phyloP scores from a whole-genome alignment of 1,140 invertebrate genomes.

The Battus philenor region DNA sequence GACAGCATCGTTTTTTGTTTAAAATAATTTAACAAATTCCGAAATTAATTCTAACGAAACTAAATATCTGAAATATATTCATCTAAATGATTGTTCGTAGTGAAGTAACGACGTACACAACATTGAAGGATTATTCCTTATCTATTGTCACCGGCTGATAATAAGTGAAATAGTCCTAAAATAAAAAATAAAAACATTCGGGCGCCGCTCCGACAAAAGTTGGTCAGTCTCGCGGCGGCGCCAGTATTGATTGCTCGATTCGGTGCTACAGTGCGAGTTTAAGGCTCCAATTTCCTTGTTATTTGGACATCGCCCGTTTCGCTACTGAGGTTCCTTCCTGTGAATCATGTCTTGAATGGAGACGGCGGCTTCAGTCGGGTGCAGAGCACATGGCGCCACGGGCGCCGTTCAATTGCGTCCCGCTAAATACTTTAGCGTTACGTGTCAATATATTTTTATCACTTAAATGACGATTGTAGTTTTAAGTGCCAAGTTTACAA shows the following conservation, averaged over 20 bases:
- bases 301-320: slow-evolving; percentile 64
- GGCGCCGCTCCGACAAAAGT: slow-evolving; percentile 39
- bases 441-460: slow-evolving; percentile 17
- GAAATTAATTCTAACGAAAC: too few species aligned
- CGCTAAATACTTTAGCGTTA: not conserved
- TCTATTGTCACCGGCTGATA: slow-evolving; percentile 14
- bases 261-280: slow-evolving; percentile 28
- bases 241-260: slow-evolving; percentile 56
- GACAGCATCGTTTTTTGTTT: too few species aligned
- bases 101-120: too few species aligned
- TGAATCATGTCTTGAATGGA: slow-evolving; percentile 54
- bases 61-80: too few species aligned
- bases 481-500: slow-evolving; percentile 20
- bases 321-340: slow-evolving; percentile 56
- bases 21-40: too few species aligned
- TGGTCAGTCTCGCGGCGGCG: slow-evolving; percentile 55
- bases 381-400: slow-evolving; percentile 38
- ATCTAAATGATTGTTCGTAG: too few species aligned
- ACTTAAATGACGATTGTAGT: slow-evolving; percentile 6
- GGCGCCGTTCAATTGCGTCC: slow-evolving; percentile 27
- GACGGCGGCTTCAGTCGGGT: slow-evolving; percentile 42
- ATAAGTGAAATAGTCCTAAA: slow-evolving; percentile 23
- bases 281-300: slow-evolving; percentile 42
- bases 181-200: slow-evolving; percentile 26
- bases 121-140: too few species aligned